phyloP scores from a whole-genome alignment of 2,113 vertebrate genomes.

The Platanista minor region DNA sequence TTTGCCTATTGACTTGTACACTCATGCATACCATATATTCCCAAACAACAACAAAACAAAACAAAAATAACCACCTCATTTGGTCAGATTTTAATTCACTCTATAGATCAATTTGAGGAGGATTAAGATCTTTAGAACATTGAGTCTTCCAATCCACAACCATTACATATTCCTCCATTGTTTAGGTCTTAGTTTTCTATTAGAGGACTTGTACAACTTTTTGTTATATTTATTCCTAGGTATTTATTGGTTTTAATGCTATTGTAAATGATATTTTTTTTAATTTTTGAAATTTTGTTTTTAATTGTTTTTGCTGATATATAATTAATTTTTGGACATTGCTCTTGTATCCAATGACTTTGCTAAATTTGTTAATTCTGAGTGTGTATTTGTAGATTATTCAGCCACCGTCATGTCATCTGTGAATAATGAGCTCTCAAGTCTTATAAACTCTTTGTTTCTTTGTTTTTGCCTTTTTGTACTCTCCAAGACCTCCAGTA shows the following conservation, averaged over 20 bases:
- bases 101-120: not conserved
- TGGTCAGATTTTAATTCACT: not conserved
- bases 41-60: not conserved
- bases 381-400: not conserved
- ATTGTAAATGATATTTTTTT: not conserved
- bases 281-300: not conserved
- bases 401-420: not conserved
- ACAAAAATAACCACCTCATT: not conserved
- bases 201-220: not conserved
- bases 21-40: not conserved
- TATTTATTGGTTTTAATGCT: not conserved
- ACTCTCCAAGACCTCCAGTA: not conserved
- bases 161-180: not conserved
- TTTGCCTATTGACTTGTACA: not conserved
- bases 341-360: not conserved
- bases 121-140: not conserved
- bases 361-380: not conserved
- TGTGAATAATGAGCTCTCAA: not conserved
- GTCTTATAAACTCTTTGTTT: not conserved
- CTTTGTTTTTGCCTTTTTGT: not conserved
- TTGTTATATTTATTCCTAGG: not conserved
- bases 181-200: constrained; percentile 15
- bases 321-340: constrained; percentile 9
- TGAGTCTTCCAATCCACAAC: not conserved
- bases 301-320: not conserved